Evolutionary conservation across 2,797 vertebrate genomes (phyloP), one percentile per base, ranked within the genome.

Genomic region (Malacoctenus gilli): DNA sequence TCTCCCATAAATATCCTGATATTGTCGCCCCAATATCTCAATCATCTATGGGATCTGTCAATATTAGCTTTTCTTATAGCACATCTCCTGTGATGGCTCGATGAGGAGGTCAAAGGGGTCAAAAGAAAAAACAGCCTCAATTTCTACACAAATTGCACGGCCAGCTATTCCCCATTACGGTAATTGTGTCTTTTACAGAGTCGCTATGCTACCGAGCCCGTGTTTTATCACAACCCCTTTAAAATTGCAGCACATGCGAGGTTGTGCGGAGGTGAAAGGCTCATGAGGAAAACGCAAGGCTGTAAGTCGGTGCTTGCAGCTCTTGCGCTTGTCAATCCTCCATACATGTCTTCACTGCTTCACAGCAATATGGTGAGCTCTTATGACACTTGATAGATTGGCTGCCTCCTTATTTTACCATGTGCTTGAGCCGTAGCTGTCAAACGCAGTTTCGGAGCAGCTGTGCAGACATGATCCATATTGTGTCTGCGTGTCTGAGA

Each of bases 141-240:
- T 66, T 69, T 60, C 34, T 36, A 58, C 40, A 61, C 41, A 65
- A 77, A 66, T 56, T 28, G 18, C 52, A 28, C n/a, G 2, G 71
- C 41, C 38, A 57, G 52, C 49, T 46, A 59, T 35, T 49, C 28
- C 69, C 59, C 59, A 77, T 85, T 80, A 72, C 15, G 48, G 56
- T 75, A 69, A 80, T 72, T 72, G 28, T 5, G 4, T 64, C 79
- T 77, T 80, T 75, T 55, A 77, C 70, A 30, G 53, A 62, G 36
- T 53, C 4, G 12, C 53, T 75, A 68, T 72, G 47, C 36, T 54
- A 32, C 41, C 30, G 42, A 53, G 51, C 66, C n/a, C 48, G 46
- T 64, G 59, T 82, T 85, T 86, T 63, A 80, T 75, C 38, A 25
- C 49, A 0, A 7, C 39, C 25, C 25, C 23, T 28, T 73, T 64